Conservation (phyloP, 2,797 vertebrate species). For the Micromesistius poutassou region DNA sequence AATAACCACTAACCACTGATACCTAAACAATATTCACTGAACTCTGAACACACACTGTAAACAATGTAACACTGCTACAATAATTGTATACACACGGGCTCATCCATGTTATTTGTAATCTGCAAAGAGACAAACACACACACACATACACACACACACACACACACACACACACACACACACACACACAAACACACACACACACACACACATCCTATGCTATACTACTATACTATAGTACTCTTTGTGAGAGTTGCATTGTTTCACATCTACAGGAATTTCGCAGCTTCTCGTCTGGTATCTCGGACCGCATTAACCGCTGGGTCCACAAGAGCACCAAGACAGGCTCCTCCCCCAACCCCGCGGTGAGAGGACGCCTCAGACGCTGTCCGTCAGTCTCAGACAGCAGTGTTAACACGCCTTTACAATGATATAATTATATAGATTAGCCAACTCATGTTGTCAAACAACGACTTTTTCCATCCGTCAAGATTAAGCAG, state of each 20-base stretch:
- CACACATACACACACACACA: neutral
- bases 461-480: neutral
- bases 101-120: too few species aligned
- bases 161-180: neutral
- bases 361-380: slow-evolving; percentile 49
- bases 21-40: too few species aligned
- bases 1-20: too few species aligned
- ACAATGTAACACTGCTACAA: neutral
- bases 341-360: slow-evolving; percentile 41
- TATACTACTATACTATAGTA: too few species aligned
- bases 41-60: too few species aligned
- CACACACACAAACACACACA: too few species aligned
- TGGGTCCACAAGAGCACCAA: slow-evolving; percentile 78
- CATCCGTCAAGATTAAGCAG: neutral
- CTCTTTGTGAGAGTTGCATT: too few species aligned
- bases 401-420: neutral
- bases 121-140: neutral
- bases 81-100: neutral
- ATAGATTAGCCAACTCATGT: neutral
- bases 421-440: neutral
- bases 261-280: slow-evolving; percentile 73
- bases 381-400: neutral
- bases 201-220: too few species aligned
- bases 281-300: slow-evolving; percentile 70
- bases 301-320: slow-evolving; percentile 82